Evolutionary conservation across 2,797 vertebrate species (phyloP).

Genomic region (Emydoidea blandingii): DNA sequence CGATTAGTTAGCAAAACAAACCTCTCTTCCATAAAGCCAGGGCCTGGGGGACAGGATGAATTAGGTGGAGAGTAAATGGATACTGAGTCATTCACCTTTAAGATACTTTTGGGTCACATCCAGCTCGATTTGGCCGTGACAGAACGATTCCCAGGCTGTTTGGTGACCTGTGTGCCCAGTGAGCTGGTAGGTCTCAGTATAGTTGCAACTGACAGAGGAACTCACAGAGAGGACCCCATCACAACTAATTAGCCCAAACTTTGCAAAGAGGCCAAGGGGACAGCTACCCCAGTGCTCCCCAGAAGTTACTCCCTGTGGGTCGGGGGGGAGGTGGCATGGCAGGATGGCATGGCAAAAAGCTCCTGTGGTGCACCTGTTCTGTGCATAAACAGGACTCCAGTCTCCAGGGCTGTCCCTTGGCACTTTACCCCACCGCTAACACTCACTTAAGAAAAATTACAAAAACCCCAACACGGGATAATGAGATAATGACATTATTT

Average conservation of each 20-base stretch:
- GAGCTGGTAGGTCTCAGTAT: background rate
- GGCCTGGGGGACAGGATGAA: rapidly evolving
- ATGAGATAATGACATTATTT: constrained; percentile 76
- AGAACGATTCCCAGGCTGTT: background rate
- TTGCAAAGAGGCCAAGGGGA: rapidly evolving
- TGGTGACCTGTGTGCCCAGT: background rate
- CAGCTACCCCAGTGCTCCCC: rapidly evolving
- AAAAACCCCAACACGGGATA: constrained; percentile 55
- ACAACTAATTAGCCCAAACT: background rate
- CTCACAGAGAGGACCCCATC: rapidly evolving
- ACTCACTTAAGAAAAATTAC: constrained; percentile 68
- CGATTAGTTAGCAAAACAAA: rapidly evolving
- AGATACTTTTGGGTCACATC: background rate
- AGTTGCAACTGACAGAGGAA: rapidly evolving
- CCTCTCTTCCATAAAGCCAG: rapidly evolving
- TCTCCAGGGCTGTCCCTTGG: constrained; percentile 9
- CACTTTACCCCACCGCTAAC: constrained; percentile 37
- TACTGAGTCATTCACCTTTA: background rate
- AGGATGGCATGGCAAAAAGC: background rate
- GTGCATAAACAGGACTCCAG: background rate
- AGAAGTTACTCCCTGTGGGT: rapidly evolving
- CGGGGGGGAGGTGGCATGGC: rapidly evolving
- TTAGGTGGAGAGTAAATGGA: background rate
- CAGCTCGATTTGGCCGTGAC: background rate
- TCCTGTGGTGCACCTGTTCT: background rate